These are phyloP conservation scores for Myanophis thanlyinensis DNA, from an alignment of 2,113 vertebrate genomes.

Conservation along the genomic window DNA sequence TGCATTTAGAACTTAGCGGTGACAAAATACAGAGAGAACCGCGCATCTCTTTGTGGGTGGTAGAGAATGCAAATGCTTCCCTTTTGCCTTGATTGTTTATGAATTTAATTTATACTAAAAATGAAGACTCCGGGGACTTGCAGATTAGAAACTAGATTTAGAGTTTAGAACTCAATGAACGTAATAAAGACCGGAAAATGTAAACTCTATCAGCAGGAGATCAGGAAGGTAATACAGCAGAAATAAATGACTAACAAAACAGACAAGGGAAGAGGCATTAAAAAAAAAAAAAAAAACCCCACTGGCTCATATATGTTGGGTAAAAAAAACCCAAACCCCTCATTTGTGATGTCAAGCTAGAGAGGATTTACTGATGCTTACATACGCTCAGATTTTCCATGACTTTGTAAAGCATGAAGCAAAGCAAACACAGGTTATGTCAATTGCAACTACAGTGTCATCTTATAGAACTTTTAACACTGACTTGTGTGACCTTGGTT, in stretches of 20 bases:
- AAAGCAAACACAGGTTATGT: slow-evolving; percentile 36
- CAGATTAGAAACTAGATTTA: slow-evolving; percentile 28
- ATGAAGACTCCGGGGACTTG: slow-evolving; percentile 35
- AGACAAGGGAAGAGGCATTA: background rate
- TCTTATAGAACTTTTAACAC: background rate
- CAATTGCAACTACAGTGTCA: slow-evolving; percentile 35
- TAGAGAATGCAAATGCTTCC: slow-evolving; percentile 45
- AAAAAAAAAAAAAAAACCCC: too few relatives aligned
- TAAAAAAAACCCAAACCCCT: background rate
- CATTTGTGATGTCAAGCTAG: background rate
- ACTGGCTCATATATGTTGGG: background rate
- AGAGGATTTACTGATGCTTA: background rate
- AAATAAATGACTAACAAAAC: background rate
- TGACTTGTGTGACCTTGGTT: background rate
- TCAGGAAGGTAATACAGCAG: background rate
- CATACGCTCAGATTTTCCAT: slow-evolving; percentile 2
- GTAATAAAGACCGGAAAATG: slow-evolving; percentile 38
- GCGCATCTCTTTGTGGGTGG: fast-evolving
- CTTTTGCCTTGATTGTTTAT: slow-evolving; percentile 57
- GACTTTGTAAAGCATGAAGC: background rate
- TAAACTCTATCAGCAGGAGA: slow-evolving; percentile 12
- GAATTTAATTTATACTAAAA: slow-evolving; percentile 57
- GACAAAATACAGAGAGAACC: background rate
- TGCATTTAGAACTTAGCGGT: slow-evolving; percentile 22
- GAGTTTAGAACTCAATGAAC: slow-evolving; percentile 43